Conservation (phyloP, 2,113 vertebrate species). For the Tenebrosternarchus preto region DNA sequence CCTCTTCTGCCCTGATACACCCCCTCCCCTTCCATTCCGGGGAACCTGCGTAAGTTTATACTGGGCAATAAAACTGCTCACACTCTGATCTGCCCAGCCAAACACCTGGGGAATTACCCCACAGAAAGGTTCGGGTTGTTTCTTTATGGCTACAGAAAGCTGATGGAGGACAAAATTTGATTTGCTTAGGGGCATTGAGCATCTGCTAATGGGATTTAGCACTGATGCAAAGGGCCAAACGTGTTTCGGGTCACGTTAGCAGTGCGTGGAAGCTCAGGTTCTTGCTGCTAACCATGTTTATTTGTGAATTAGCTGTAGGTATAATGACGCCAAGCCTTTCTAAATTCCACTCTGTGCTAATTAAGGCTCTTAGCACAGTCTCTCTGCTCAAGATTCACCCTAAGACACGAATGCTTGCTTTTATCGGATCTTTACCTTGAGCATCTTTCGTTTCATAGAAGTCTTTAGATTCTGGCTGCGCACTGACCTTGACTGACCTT, state of each 20-base stretch:
- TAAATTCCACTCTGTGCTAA: neutral
- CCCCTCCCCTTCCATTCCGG: conserved; percentile 18
- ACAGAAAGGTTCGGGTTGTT: neutral
- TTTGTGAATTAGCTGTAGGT: neutral
- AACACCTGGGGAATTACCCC: conserved; percentile 15
- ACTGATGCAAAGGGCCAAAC: conserved; percentile 2
- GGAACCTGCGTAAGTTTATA: conserved; percentile 44
- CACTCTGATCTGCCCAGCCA: neutral
- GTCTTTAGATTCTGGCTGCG: too few relatives aligned
- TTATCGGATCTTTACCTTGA: neutral
- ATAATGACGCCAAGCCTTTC: neutral
- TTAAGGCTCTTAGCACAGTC: neutral
- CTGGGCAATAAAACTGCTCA: conserved; percentile 46
- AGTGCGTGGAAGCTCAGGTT: neutral
- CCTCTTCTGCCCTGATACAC: conserved; percentile 35
- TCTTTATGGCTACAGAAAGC: neutral
- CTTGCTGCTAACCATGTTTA: neutral
- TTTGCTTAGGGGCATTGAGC: neutral
- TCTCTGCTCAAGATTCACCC: neutral
- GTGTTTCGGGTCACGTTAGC: neutral
- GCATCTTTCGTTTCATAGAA: neutral
- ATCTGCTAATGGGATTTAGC: neutral
- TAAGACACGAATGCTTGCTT: neutral
- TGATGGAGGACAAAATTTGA: conserved; percentile 8
- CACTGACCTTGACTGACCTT: too few relatives aligned